phyloP scores from a whole-genome alignment of 1,140 invertebrate species.

The Magallana ariakensis region DNA sequence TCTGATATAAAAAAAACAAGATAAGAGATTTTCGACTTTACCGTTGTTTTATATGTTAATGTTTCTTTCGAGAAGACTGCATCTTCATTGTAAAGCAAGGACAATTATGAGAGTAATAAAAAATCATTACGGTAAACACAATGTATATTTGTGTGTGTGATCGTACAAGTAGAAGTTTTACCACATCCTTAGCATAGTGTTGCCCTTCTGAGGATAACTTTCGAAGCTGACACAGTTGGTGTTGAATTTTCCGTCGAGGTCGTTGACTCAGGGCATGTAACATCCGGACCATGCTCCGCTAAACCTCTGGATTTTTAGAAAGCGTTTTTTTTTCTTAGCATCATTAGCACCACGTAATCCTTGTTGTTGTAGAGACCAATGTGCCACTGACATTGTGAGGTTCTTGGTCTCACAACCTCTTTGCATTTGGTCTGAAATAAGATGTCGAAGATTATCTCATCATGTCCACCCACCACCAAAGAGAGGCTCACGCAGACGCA shows the following conservation, averaged over 20 bases:
- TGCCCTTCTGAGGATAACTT: constrained; percentile 7
- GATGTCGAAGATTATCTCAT: too few species aligned
- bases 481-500: too few species aligned
- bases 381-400: neutral
- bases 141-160: constrained; percentile 34
- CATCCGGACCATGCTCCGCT: constrained; percentile 43
- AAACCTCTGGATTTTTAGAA: constrained; percentile 39
- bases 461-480: too few species aligned
- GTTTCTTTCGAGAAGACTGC: too few species aligned
- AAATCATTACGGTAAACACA: neutral
- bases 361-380: neutral
- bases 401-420: neutral
- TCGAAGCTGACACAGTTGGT: neutral
- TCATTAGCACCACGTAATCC: neutral
- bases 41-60: too few species aligned
- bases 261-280: constrained; percentile 51
- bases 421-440: neutral
- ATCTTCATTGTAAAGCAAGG: too few species aligned
- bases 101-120: too few species aligned
- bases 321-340: neutral
- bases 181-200: constrained; percentile 40
- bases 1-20: too few species aligned
- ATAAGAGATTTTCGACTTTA: too few species aligned
- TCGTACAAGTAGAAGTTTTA: constrained; percentile 26
- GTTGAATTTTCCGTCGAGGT: constrained; percentile 51